phyloP scores from a whole-genome alignment of 2,113 vertebrate genomes.

The Anhinga rufa region DNA sequence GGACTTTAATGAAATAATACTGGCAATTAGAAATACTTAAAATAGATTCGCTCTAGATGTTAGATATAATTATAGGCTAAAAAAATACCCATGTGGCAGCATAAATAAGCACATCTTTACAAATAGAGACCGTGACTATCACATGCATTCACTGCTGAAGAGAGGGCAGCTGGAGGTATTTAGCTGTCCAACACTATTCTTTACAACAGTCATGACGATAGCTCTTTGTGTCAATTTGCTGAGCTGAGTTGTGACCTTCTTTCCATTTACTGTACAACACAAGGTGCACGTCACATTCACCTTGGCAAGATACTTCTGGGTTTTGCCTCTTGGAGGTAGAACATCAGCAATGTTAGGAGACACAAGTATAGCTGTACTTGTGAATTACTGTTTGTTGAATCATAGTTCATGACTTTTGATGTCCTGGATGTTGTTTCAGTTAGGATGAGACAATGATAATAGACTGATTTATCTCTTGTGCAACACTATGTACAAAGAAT shows the following conservation, averaged over 20 bases:
- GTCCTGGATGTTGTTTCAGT: background rate
- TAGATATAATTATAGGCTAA: background rate
- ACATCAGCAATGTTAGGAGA: background rate
- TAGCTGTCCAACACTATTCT: background rate
- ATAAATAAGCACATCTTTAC: background rate
- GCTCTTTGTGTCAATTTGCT: background rate
- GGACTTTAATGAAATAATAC: background rate
- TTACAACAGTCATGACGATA: background rate
- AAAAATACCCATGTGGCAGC: background rate
- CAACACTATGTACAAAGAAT: background rate
- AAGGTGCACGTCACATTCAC: background rate
- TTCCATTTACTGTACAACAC: background rate
- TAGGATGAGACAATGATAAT: background rate
- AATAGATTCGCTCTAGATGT: background rate
- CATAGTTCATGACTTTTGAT: background rate
- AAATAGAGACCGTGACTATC: background rate
- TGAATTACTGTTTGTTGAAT: background rate
- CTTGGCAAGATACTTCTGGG: background rate
- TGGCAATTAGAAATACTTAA: background rate
- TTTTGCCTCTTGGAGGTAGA: background rate
- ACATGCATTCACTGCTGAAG: background rate
- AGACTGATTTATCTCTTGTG: background rate
- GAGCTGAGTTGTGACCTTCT: background rate
- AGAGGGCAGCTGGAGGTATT: background rate
- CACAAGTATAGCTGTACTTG: background rate